phyloP scores from a whole-genome alignment of 2,888 invertebrate species.

The Merodon equestris region DNA sequence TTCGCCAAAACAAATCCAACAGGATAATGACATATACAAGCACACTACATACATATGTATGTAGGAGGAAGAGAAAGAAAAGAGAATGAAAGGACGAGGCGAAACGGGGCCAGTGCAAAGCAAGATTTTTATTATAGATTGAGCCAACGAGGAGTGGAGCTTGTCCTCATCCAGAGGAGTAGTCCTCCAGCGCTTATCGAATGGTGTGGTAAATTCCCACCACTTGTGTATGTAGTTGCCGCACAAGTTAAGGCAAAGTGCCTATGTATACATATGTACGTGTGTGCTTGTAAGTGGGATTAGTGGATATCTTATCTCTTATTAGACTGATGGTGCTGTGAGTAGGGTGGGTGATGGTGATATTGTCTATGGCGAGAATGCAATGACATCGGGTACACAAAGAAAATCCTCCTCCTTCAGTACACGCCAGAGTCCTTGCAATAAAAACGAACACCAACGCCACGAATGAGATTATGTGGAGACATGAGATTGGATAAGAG shows the following conservation, averaged over 20 bases:
- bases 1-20: constrained; percentile 57
- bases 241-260: constrained; percentile 42
- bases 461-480: constrained; percentile 1
- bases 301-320: constrained; percentile 64
- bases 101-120: constrained; percentile 1
- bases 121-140: constrained; percentile 68
- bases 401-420: constrained; percentile 31
- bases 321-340: constrained; percentile 38
- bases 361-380: constrained; percentile 14
- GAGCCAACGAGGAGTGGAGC: constrained; percentile 49
- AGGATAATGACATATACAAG: constrained; percentile 55
- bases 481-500: constrained; percentile 48
- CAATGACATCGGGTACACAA: constrained; percentile 44
- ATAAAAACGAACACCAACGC: constrained; percentile 43
- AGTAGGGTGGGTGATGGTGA: background rate
- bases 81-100: background rate
- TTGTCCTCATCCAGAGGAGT: constrained; percentile 26
- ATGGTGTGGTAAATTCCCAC: constrained; percentile 41
- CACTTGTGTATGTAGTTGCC: constrained; percentile 34
- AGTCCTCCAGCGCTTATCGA: constrained; percentile 4
- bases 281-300: constrained; percentile 54
- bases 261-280: background rate
- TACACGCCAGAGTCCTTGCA: constrained; percentile 6
- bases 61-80: background rate
- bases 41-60: background rate